Base-by-base conservation (phyloP, 2,888 invertebrate species). In the Ennomos quercinarius region DNA sequence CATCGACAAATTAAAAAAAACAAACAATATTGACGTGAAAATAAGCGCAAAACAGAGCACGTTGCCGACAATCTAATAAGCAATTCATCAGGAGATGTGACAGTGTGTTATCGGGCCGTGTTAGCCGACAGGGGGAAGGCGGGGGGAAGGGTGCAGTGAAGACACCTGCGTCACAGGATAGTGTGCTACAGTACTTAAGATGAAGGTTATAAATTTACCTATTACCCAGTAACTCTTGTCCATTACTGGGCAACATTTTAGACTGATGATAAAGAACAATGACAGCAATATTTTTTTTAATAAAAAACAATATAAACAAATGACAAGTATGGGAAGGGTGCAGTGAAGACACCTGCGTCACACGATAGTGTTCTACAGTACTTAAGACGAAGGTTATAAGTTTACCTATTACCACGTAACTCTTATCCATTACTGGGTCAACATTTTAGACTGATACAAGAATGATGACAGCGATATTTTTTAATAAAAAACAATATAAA, bases 31-130 rank as follows among this genome's bases (percentile, higher is more conserved):
- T 76, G 81, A 78, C 70, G 73, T 68, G 75, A 81, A 82, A 82
- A 83, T 79, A 81, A 81, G 78, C 72, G 74, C 78, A 80, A 81
- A 83, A 83, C 77, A 77, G 63, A 72, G 62, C 73, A 75, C 77
- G 75, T 57, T 77, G 77, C 77, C 76, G 84, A 85, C 86, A 84
- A 86, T 84, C 84, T 88, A 88, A 89, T 87, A 86, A 86, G 86
- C 87, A 85, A 89, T 89, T 90, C 89, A 90, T 90, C 89, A 90
- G 77, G 77, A 65, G 78, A 81, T 84, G 86, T 88, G 89, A 89
- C 88, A 87, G 86, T 84, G 73, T 87, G 87, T 87, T 88, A 84
- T 84, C 84, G 81, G 74, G 64, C 54, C 66, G 70, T 72, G 76
- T 67, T 65, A 68, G 68, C 48, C 13, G 27, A 49, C 39, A 48